Percentiles rank a stretch among this genome's conserved stretches.
These are phyloP conservation scores for Schlechtendalia chinensis DNA, from an alignment of 1,140 invertebrate species.

Conservation along the genomic window DNA sequence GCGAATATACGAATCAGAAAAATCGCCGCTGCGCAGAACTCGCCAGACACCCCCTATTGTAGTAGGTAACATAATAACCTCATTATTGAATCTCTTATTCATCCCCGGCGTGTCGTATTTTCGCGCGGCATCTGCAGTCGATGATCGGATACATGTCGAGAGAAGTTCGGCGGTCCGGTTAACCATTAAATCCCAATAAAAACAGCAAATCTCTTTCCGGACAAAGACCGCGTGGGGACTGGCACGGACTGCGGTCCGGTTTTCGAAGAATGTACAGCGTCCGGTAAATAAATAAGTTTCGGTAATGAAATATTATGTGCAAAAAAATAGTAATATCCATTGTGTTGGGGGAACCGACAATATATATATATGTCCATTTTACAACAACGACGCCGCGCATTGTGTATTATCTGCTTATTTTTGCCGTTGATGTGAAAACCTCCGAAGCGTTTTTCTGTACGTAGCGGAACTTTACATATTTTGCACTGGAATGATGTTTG, in stretches of 20 bases:
- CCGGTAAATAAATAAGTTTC: too few relatives aligned
- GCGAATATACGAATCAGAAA: background rate
- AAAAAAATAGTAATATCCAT: too few relatives aligned
- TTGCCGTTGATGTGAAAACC: too few relatives aligned
- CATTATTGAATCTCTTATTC: background rate
- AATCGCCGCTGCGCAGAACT: background rate
- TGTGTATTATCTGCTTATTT: too few relatives aligned
- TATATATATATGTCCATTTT: too few relatives aligned
- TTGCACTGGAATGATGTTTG: too few relatives aligned
- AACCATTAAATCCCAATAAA: background rate
- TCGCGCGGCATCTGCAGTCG: background rate
- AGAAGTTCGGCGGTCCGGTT: background rate
- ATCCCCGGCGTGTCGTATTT: background rate
- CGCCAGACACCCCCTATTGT: background rate
- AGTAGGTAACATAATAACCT: background rate
- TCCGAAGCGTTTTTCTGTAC: too few relatives aligned
- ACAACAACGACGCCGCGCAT: too few relatives aligned
- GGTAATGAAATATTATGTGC: too few relatives aligned
- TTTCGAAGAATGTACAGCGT: slow-evolving; percentile 1
- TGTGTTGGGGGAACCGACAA: too few relatives aligned
- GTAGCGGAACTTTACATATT: too few relatives aligned
- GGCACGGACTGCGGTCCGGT: too few relatives aligned
- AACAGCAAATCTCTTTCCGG: background rate
- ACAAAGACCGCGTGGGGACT: background rate
- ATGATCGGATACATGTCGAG: background rate